A percentile compares a stretch with the other conserved stretches of the same genome.
These are phyloP conservation scores for Atractosteus spatula DNA, from an alignment of 2,113 vertebrate species.

Conservation along the genomic window DNA sequence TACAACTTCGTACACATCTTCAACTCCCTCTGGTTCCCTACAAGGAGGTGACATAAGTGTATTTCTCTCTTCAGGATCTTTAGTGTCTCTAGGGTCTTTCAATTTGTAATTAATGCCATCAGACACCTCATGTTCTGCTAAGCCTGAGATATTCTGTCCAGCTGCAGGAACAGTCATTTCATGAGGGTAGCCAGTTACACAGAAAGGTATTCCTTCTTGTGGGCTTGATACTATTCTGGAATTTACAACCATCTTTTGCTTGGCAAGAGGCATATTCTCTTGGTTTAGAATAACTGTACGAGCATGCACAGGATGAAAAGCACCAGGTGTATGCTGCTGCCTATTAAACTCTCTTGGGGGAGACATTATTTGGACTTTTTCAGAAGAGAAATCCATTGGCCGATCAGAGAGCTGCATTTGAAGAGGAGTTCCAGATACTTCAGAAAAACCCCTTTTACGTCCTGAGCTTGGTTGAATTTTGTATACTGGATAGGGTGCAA, in stretches of 20 bases:
- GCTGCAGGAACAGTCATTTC: not conserved
- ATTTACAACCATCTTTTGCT: not conserved
- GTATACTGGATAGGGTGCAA: conserved; percentile 43
- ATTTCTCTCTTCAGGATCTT: conserved; percentile 24
- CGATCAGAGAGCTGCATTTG: conserved; percentile 31
- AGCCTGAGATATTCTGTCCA: not conserved
- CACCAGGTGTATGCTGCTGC: conserved; percentile 28
- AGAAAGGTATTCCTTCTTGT: not conserved
- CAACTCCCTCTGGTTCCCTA: conserved; percentile 40
- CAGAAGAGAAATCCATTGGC: conserved; percentile 38
- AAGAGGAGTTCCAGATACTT: conserved; percentile 35
- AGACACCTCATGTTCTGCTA: not conserved
- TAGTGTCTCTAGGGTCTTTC: not conserved
- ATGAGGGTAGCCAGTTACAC: not conserved
- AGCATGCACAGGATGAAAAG: conserved; percentile 47
- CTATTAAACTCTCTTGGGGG: conserved; percentile 35
- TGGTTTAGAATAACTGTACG: conserved; percentile 21
- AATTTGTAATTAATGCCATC: conserved; percentile 3
- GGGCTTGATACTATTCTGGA: not conserved
- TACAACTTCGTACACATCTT: conserved; percentile 39
- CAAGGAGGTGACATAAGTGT: conserved; percentile 19
- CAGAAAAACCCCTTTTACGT: conserved; percentile 32
- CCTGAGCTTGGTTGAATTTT: conserved; percentile 45
- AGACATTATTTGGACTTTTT: conserved; percentile 28
- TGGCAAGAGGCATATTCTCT: conserved; percentile 8